Base-by-base conservation (phyloP, 2,797 vertebrate species). In the Moxostoma hubbsi region DNA sequence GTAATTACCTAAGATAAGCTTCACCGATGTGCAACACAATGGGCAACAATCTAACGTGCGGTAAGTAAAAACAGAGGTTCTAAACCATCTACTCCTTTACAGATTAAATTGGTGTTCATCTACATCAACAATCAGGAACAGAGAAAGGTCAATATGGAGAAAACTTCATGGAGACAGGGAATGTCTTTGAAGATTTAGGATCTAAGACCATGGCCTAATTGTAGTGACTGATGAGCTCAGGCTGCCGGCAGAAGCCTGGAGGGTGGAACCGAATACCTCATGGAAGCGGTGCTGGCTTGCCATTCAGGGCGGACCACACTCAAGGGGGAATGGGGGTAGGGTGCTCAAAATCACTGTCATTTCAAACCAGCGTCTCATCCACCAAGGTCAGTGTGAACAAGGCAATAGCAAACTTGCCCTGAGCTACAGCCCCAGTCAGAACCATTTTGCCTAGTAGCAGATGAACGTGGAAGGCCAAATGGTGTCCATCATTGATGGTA, bases 161-260 rank as follows among this genome's bases (percentile, higher is more conserved):
- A 74, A 86, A 10, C 15, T 24, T 47, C 13, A 70, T 75, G 11
- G 15, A 71, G 73, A 75, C 45, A 79, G 50, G 45, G 69, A 79
- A 63, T 68, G 79, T 76, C 76, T 74, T 84, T 82, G 75, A 84
- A 83, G 71, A 64, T 69, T 9, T 78, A 82, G 86, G 87, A 90
- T 90, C 86, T 84, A 88, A 87, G 86, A 90, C 89, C 88, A 86
- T 93, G 92, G 92, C 91, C 92, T 93, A 92, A 91, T 93, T 93
- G 91, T 87, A 89, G 86, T 90, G 91, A 93, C 90, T 92, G 92
- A 93, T 90, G 89, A 91, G 92, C 88, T 90, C 84, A 81, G 89
- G 90, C 90, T 90, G 83, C 63, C 80, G 89, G 91, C 89, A 92
- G 89, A 89, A 87, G 87, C 90, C 88, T 83, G 79, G 66, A 87